phyloP scores from a whole-genome alignment of 2,797 vertebrate genomes.

The Acanthurus leucopareius region DNA sequence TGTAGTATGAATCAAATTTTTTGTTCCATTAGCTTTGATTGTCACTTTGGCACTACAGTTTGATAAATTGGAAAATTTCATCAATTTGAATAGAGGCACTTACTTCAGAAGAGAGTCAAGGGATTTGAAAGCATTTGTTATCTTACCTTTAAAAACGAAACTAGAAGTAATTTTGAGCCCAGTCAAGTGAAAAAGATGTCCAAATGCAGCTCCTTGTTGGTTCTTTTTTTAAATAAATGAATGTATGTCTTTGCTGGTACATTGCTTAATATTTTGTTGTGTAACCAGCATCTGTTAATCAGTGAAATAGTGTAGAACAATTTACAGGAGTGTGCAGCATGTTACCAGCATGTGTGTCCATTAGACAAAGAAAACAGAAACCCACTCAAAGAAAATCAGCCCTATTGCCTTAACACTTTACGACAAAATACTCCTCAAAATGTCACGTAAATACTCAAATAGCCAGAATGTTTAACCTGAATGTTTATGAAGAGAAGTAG shows the following conservation, averaged over 20 bases:
- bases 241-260: too few species aligned
- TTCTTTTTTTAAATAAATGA: too few species aligned
- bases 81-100: slow-evolving; percentile 1
- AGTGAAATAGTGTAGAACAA: neutral
- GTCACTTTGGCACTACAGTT: neutral
- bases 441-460: neutral
- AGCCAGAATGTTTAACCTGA: neutral
- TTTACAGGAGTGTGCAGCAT: neutral
- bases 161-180: neutral
- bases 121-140: neutral
- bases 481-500: too few species aligned
- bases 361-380: neutral
- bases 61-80: neutral
- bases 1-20: neutral
- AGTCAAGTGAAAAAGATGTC: neutral
- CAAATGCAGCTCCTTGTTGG: neutral
- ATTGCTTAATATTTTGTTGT: neutral
- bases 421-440: neutral
- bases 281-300: neutral
- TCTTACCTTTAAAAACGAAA: neutral
- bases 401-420: too few species aligned
- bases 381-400: neutral
- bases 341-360: neutral
- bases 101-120: neutral
- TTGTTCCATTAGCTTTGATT: slow-evolving; percentile 12